phyloP scores from a whole-genome alignment of 2,888 invertebrate species.

The Drosophila aldrichi region DNA sequence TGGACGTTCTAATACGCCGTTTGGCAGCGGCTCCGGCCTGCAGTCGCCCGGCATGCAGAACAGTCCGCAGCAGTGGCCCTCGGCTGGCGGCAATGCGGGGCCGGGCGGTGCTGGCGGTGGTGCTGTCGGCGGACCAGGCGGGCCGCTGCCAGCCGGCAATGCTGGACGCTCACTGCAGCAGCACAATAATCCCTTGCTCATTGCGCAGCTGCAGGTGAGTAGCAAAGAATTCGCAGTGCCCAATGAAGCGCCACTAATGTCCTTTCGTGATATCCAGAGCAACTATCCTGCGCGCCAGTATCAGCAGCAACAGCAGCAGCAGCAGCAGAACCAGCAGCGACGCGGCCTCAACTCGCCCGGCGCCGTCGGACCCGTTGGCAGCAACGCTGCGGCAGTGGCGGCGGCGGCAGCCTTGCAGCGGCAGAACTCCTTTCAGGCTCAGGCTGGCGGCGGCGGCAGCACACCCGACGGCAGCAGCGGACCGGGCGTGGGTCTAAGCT shows the following conservation, averaged over 20 bases:
- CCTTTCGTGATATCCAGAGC: constrained; percentile 43
- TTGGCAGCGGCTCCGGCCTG: constrained; percentile 75
- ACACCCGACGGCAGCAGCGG: constrained; percentile 63
- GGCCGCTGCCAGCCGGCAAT: constrained; percentile 58
- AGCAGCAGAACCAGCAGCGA: constrained; percentile 83
- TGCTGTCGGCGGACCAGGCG: constrained; percentile 55
- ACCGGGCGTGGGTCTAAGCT: constrained; percentile 35
- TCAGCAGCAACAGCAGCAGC: constrained; percentile 31
- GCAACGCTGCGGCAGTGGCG: constrained; percentile 18
- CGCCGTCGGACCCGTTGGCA: constrained; percentile 69
- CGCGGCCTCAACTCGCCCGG: constrained; percentile 84
- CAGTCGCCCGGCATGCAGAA: constrained; percentile 84
- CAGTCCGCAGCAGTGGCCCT: constrained; percentile 76
- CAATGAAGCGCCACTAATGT: constrained; percentile 42
- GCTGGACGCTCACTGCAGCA: constrained; percentile 88
- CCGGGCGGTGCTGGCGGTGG: constrained; percentile 50
- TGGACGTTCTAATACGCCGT: constrained; percentile 66
- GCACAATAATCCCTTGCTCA: constrained; percentile 96
- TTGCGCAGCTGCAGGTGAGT: constrained; percentile 92
- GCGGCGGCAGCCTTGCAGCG: constrained; percentile 75
- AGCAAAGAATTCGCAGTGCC: constrained; percentile 15
- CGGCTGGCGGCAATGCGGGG: constrained; percentile 36
- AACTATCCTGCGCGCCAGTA: constrained; percentile 83
- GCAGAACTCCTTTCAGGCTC: constrained; percentile 84
- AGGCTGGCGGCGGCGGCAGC: constrained; percentile 49